Percentiles rank a stretch among this genome's conserved stretches.
Evolutionary conservation across 1,140 invertebrate species (phyloP).

Genomic region (Temnothorax nylanderi): DNA sequence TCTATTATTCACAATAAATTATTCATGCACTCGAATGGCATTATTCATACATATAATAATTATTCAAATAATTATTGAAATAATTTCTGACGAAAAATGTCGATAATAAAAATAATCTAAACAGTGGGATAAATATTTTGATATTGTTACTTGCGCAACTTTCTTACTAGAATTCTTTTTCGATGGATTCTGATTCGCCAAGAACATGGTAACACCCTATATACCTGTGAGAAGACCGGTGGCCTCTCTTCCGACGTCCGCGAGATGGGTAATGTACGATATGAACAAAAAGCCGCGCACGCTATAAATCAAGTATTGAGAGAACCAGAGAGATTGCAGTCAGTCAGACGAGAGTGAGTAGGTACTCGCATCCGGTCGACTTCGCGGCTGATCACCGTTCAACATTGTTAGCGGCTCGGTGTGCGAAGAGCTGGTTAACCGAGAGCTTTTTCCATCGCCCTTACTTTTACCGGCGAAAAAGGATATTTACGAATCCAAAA

Average conservation of each 20-base stretch:
- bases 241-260: conserved; percentile 53
- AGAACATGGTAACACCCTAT: conserved; percentile 21
- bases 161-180: not conserved
- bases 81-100: not conserved
- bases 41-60: not conserved
- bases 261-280: conserved; percentile 58
- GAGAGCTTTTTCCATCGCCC: conserved; percentile 16
- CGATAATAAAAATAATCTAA: not conserved
- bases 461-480: conserved; percentile 19
- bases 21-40: not conserved
- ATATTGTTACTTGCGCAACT: not conserved
- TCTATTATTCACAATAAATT: not conserved
- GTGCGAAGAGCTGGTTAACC: conserved; percentile 30
- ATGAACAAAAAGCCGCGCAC: conserved; percentile 46
- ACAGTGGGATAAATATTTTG: not conserved
- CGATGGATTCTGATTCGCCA: not conserved
- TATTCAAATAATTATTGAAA: not conserved
- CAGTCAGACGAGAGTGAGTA: conserved; percentile 40
- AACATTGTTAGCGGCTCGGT: conserved; percentile 42
- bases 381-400: conserved; percentile 48
- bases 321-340: conserved; percentile 56
- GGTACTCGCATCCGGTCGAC: conserved; percentile 30
- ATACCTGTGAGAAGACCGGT: conserved; percentile 43
- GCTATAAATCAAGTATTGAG: conserved; percentile 59
- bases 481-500: conserved; percentile 8